phyloP scores from a whole-genome alignment of 2,797 vertebrate genomes.

The Gymnoscopelus microlampas region DNA sequence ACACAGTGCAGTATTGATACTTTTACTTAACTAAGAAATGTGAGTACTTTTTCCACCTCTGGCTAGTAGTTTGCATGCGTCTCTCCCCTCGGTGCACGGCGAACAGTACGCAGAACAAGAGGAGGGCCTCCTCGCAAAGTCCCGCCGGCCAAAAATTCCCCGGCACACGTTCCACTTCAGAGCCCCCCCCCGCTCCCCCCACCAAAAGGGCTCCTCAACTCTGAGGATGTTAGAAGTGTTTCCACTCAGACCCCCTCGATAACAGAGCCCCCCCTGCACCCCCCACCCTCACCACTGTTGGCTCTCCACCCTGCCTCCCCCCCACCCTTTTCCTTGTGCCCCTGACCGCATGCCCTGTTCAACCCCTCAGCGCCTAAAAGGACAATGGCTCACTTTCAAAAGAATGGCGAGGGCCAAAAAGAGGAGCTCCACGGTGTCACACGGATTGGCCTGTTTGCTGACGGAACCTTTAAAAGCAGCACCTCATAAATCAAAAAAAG shows the following conservation, averaged over 20 bases:
- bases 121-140: no score
- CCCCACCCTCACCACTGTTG: constrained; percentile 37
- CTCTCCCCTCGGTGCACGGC: no score
- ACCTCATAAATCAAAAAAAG: constrained; percentile 87
- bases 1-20: no score
- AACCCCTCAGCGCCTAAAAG: constrained; percentile 50
- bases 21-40: no score
- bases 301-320: constrained; percentile 50
- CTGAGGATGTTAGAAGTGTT: constrained; percentile 66
- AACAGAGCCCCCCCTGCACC: constrained; percentile 36
- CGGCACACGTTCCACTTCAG: constrained; percentile 75
- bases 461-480: constrained; percentile 79
- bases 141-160: constrained; percentile 41
- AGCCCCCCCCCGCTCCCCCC: constrained; percentile 33
- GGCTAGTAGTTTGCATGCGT: no score
- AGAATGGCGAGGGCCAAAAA: constrained; percentile 65
- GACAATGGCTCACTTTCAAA: constrained; percentile 80
- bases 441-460: constrained; percentile 80
- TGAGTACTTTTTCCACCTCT: no score
- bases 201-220: constrained; percentile 66
- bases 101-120: no score
- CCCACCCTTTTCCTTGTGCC: constrained; percentile 51
- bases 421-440: constrained; percentile 70
- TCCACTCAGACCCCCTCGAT: constrained; percentile 61
- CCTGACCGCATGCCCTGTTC: constrained; percentile 69